These are phyloP conservation scores for Arctia plantaginis DNA, from an alignment of 2,888 invertebrate genomes.

Conservation along the genomic window DNA sequence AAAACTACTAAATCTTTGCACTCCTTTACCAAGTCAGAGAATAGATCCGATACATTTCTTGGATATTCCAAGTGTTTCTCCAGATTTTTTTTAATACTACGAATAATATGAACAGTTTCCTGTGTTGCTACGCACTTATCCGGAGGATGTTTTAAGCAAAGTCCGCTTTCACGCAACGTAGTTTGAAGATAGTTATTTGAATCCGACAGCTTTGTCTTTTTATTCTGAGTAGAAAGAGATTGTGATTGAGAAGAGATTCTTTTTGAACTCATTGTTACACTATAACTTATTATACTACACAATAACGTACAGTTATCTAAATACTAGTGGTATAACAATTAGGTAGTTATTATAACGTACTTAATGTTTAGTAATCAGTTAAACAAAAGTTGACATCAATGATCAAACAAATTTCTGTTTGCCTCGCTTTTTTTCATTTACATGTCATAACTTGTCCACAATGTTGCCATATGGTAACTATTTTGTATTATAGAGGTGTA, in stretches of 20 bases:
- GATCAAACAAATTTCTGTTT: not conserved
- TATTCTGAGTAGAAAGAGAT: slow-evolving; percentile 55
- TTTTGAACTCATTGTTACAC: slow-evolving; percentile 53
- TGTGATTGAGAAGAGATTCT: slow-evolving; percentile 57
- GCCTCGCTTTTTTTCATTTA: slow-evolving; percentile 11
- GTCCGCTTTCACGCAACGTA: slow-evolving; percentile 70
- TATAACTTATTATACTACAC: not conserved
- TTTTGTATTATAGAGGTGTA: too few species aligned
- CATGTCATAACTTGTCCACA: not conserved
- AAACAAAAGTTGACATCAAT: not conserved
- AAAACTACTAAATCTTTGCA: slow-evolving; percentile 58
- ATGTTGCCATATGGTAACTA: not conserved
- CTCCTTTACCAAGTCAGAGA: slow-evolving; percentile 61
- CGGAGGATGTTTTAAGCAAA: slow-evolving; percentile 69
- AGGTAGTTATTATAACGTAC: not conserved
- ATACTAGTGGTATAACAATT: too few species aligned
- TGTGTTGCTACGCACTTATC: slow-evolving; percentile 65
- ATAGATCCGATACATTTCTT: slow-evolving; percentile 85
- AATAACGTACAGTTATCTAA: not conserved
- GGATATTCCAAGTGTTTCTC: slow-evolving; percentile 82
- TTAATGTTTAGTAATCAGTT: too few species aligned
- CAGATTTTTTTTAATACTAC: slow-evolving; percentile 69
- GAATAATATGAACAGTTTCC: slow-evolving; percentile 82
- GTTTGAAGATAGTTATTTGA: slow-evolving; percentile 61
- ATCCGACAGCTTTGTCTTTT: slow-evolving; percentile 59